Conservation (phyloP, 2,113 vertebrate species). For the Boulengeromyrus knoepffleri region DNA sequence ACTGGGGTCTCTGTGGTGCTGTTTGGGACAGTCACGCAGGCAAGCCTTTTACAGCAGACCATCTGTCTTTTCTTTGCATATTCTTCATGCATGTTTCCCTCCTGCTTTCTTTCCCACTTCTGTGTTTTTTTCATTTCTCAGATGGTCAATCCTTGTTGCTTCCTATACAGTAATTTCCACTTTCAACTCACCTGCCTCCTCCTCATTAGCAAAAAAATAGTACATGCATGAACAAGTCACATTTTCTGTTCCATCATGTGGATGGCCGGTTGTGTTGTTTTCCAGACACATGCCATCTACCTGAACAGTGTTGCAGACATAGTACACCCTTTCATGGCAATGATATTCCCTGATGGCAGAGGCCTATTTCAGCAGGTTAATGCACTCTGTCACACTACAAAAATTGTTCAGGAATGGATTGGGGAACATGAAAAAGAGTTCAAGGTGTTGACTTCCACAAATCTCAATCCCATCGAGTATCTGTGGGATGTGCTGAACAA, state of each 20-base stretch:
- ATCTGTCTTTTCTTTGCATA: constrained; percentile 65
- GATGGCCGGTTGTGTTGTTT: background rate
- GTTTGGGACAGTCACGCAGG: constrained; percentile 66
- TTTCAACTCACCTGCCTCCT: background rate
- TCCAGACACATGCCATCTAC: background rate
- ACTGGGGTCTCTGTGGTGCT: constrained; percentile 64
- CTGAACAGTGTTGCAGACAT: background rate
- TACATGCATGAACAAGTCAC: background rate
- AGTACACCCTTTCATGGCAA: background rate
- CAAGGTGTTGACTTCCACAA: background rate
- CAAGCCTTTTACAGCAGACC: constrained; percentile 64
- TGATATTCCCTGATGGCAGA: background rate
- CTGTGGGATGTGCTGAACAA: background rate
- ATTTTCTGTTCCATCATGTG: background rate
- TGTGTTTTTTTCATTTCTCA: background rate
- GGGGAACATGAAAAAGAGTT: background rate
- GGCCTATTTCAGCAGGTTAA: background rate
- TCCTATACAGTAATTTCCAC: background rate
- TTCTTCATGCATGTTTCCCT: constrained; percentile 37
- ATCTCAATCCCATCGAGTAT: background rate
- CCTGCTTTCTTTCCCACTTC: background rate
- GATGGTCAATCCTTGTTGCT: background rate
- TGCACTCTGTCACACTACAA: background rate
- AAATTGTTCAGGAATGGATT: background rate
- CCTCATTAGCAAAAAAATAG: background rate